Base-by-base conservation (phyloP, 2,888 invertebrate species). In the Calliscelio sp. region DNA sequence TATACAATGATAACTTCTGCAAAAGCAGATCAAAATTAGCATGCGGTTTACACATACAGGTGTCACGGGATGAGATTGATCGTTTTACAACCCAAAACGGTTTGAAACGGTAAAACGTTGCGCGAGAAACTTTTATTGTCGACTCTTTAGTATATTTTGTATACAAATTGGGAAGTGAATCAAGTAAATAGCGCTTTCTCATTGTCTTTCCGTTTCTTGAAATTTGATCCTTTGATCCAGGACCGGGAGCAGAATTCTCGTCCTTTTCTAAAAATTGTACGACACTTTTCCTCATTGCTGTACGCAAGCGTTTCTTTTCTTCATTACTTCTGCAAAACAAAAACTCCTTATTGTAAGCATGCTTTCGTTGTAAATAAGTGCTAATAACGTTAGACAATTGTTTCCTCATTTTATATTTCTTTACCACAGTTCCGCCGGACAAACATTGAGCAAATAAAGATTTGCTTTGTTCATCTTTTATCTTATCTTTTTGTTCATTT, bases 121-220 rank as follows among this genome's bases (percentile, higher is more conserved):
- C 20, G 18, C 66, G 65, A 16, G 85, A 80, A 28, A 82, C 53
- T 66, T 79, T 75, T 18, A 82, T 35, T 16, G 1, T 8, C 22
- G 57, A 46, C 38, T 79, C 81, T 41, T 16, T 22, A 10, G 22
- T 5, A 68, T 65, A 85, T 55, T 82, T 85, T 46, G 14, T 0
- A 53, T 81, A 75, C 46, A 85, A 71, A 75, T 79, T 85, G 18
- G 55, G 41, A 10, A 85, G 35, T 38, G 70, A 65, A 71, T 85
- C 79, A 14, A 57, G 32, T 25, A 81, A 81, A 81, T 44, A 81
- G 28, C 74, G 35, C 44, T 85, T 85, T 65, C 81, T 61, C 18
- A 71, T 41, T 25, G 46, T 61, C 20, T 49, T 35, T 16, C 75
- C 77, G 25, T 66, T 59, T 66, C 61, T 82, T 6, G 32, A 41